Evolutionary conservation across 2,113 vertebrate species (phyloP), one percentile per base, ranked within the genome.

Genomic region (Heterocephalus glaber): DNA sequence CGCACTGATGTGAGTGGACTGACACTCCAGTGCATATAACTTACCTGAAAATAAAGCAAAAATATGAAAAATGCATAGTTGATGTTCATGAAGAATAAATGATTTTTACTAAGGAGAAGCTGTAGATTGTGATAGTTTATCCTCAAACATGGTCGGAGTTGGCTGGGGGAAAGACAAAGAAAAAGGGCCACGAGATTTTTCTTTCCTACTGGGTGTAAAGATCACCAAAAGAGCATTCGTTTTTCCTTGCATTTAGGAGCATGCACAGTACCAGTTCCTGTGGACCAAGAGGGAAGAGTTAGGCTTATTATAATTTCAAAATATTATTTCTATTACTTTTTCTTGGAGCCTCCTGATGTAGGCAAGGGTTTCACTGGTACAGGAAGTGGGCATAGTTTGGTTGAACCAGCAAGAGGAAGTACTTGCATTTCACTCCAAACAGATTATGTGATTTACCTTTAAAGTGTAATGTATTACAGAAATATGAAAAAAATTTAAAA

Each of bases 361-460:
- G 74, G 49, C 82, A 70, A 80, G 92, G 58, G 16, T 93, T 95
- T 97, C 68, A 86, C n/a, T 91, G 80, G 86, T 88, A 85, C 65
- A 92, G 94, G 89, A 96, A 94, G 89, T 94, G 4, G 82, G 26
- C 54, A 92, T 88, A 92, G 95, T 96, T 97, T 92, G 93, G 93
- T 97, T 97, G 96, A 93, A 81, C 63, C 87, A 87, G 82, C 93
- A 93, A 95, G 84, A 96, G 96, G 94, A 98, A 96, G 93, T 90
- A 86, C 44, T 89, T 96, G 93, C 47, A 76, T 95, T 97, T 93
- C 33, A 96, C 88, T 63, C 72, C 63, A 95, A 94, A 79, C 41
- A 97, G 92, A 93, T 97, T 94, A 94, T 0, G n/a, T 88, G 95
- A 92, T 81, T 96, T 97, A 95, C 72, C 76, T 96, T 93, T 90